Evolutionary conservation across 2,888 invertebrate genomes (phyloP).

Genomic region (Andricus quercusramuli): DNA sequence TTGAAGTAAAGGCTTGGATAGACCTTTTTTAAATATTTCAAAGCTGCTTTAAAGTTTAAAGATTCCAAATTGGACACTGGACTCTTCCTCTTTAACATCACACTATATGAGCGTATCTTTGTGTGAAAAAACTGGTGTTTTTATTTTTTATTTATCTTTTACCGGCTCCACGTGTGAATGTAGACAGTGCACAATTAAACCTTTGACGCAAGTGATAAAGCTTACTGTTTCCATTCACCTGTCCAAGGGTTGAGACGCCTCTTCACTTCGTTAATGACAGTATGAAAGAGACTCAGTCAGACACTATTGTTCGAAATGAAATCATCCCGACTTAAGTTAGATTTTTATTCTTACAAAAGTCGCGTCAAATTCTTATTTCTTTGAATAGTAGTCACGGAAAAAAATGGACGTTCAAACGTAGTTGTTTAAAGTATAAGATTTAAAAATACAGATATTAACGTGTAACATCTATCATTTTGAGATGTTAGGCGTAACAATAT

Average conservation of each 20-base stretch:
- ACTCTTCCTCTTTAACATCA: neutral
- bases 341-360: no score
- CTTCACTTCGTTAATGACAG: neutral
- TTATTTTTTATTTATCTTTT: no score
- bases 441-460: no score
- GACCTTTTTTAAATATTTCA: neutral
- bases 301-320: neutral
- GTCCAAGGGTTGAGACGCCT: conserved; percentile 1
- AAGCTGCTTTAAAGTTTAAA: neutral
- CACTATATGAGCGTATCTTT: neutral
- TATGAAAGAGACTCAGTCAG: neutral
- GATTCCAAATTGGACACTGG: neutral
- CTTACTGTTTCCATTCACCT: conserved; percentile 7
- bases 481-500: no score
- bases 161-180: no score
- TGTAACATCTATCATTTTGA: no score
- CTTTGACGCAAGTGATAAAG: neutral
- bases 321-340: neutral
- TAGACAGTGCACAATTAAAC: neutral
- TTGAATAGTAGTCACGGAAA: no score
- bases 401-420: no score
- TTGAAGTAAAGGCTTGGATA: neutral
- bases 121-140: neutral
- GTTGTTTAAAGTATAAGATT: no score
- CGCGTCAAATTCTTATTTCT: no score